A percentile compares a stretch with the other conserved stretches of the same genome.
Conservation (phyloP, 2,888 invertebrate genomes). For the Trachelus stipa region DNA sequence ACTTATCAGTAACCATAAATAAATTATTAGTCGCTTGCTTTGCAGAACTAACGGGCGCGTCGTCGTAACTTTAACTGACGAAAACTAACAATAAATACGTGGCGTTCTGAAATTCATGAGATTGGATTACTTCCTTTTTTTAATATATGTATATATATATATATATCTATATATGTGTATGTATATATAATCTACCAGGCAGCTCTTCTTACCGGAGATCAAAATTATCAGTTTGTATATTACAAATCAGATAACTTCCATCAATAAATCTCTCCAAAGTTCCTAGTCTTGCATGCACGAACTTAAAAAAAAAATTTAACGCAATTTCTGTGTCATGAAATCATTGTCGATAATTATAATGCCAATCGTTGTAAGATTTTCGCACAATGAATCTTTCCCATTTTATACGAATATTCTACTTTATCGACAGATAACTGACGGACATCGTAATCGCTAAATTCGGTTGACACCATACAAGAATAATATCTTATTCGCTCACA, state of each 20-base stretch:
- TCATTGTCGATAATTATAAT: neutral
- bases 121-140: conserved; percentile 4
- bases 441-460: neutral
- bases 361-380: neutral
- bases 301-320: neutral
- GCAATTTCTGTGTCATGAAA: neutral
- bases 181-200: neutral
- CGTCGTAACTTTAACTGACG: neutral
- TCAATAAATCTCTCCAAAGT: neutral
- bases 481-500: neutral
- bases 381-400: neutral
- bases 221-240: neutral
- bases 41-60: neutral
- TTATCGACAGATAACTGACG: neutral
- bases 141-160: neutral
- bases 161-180: neutral
- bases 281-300: neutral
- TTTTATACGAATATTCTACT: neutral
- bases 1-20: conserved; percentile 1
- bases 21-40: conserved; percentile 1
- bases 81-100: conserved; percentile 9
- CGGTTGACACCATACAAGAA: neutral
- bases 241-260: neutral
- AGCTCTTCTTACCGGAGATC: neutral
- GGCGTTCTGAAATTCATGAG: neutral